These are phyloP conservation scores for Sturmia bella DNA, from an alignment of 2,888 invertebrate species.

Conservation along the genomic window DNA sequence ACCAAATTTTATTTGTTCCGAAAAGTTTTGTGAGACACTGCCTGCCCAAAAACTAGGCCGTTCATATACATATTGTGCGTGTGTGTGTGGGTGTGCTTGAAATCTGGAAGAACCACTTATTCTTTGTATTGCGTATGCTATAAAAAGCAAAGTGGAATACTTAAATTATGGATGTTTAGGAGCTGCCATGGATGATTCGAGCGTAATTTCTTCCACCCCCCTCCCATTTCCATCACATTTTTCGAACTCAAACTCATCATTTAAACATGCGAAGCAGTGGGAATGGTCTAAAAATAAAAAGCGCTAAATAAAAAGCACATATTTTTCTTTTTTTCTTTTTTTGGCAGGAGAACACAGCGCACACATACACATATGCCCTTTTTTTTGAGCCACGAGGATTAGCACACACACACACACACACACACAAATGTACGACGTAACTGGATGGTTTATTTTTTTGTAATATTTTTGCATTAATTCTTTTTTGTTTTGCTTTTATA, in stretches of 20 bases:
- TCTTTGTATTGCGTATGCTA: neutral
- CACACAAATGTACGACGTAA: neutral
- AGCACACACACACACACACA: neutral
- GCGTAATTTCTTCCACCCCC: conserved; percentile 10
- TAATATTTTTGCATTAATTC: conserved; percentile 22
- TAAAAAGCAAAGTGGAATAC: conserved; percentile 44
- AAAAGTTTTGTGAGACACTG: conserved; percentile 2
- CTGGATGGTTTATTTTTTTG: conserved; percentile 34
- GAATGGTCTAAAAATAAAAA: conserved; percentile 45
- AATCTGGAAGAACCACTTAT: neutral
- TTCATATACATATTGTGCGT: no score
- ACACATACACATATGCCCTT: conserved; percentile 13
- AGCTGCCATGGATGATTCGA: conserved; percentile 47
- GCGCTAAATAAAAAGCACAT: conserved; percentile 30
- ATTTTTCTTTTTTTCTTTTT: neutral
- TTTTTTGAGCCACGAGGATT: conserved; percentile 13
- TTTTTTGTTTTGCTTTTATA: conserved; percentile 24
- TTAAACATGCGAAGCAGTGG: conserved; percentile 28
- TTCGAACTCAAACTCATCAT: neutral
- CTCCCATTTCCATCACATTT: neutral
- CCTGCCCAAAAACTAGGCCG: conserved; percentile 8
- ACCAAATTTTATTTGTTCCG: no score
- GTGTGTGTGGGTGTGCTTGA: no score
- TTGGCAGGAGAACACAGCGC: neutral
- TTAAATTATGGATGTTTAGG: conserved; percentile 59